phyloP scores from a whole-genome alignment of 2,113 vertebrate genomes.

The Petrocephalus microphthalmus region DNA sequence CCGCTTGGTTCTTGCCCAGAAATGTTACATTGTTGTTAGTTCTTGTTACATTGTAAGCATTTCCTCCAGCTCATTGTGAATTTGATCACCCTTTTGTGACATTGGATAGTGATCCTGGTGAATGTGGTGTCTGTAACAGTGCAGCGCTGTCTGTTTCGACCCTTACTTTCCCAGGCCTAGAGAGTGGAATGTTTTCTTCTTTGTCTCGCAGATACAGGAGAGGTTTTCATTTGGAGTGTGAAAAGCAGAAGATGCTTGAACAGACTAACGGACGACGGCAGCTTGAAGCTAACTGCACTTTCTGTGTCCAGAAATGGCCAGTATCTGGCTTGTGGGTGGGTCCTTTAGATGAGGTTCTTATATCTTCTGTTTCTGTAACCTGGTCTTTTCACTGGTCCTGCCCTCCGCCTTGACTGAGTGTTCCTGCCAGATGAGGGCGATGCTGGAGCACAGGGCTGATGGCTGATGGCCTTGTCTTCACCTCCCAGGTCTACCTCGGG shows the following conservation, averaged over 20 bases:
- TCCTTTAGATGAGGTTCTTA: background rate
- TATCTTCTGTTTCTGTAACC: background rate
- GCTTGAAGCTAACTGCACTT: constrained; percentile 72
- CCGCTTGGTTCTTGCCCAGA: background rate
- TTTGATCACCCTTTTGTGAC: background rate
- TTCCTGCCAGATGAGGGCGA: background rate
- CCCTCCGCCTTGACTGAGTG: background rate
- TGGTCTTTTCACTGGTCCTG: background rate
- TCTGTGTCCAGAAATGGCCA: constrained; percentile 74
- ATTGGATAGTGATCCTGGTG: background rate
- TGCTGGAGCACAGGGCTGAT: too few species aligned
- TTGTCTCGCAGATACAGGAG: constrained; percentile 68
- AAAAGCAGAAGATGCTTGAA: constrained; percentile 77
- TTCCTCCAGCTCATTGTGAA: background rate
- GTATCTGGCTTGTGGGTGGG: constrained; percentile 91
- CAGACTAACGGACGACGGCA: constrained; percentile 82
- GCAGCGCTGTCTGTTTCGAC: background rate
- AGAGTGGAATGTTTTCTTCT: too few species aligned
- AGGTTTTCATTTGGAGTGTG: constrained; percentile 88
- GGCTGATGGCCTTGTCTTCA: background rate
- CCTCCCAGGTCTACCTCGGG: constrained; percentile 70
- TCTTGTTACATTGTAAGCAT: background rate
- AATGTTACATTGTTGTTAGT: background rate
- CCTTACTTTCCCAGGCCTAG: background rate
- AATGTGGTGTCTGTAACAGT: background rate